These are phyloP conservation scores for Drosophila kanekoi DNA, from an alignment of 2,888 invertebrate species.

Conservation along the genomic window DNA sequence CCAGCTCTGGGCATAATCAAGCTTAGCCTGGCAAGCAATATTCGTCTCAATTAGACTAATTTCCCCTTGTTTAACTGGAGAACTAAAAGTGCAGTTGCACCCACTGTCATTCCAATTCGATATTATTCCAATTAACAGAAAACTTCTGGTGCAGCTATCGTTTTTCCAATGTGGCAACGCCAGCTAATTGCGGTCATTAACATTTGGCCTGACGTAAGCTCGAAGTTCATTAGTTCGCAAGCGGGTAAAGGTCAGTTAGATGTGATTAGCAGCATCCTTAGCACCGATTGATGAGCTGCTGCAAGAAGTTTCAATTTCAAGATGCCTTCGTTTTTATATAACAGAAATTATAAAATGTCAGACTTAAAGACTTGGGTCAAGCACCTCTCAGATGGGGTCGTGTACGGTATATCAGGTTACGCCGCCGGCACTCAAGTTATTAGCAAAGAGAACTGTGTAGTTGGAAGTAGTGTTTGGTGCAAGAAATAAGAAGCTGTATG, in stretches of 20 bases:
- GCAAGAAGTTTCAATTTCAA: slow-evolving; percentile 50
- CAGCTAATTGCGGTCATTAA: slow-evolving; percentile 43
- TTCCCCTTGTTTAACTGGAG: background rate
- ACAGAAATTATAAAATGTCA: slow-evolving; percentile 26
- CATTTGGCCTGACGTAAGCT: background rate
- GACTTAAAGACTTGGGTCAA: slow-evolving; percentile 53
- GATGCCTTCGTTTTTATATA: slow-evolving; percentile 8
- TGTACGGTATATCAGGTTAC: slow-evolving; percentile 59
- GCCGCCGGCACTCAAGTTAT: slow-evolving; percentile 52
- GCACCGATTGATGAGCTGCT: slow-evolving; percentile 6
- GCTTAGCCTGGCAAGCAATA: slow-evolving; percentile 9
- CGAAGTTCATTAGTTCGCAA: slow-evolving; percentile 9
- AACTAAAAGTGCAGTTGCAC: background rate
- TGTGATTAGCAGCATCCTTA: slow-evolving; percentile 30
- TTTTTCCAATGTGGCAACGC: slow-evolving; percentile 2
- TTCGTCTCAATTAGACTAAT: slow-evolving; percentile 14
- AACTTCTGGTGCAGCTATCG: background rate
- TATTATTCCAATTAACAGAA: background rate
- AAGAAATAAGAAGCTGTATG: slow-evolving; percentile 24
- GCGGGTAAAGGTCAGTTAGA: slow-evolving; percentile 30
- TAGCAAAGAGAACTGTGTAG: slow-evolving; percentile 38
- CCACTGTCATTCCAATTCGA: background rate
- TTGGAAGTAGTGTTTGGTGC: background rate
- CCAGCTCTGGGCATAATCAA: background rate
- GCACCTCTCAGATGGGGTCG: slow-evolving; percentile 54